Evolutionary conservation across 2,113 vertebrate species (phyloP), one percentile per base, ranked within the genome.

Genomic region (Onychorhynchus coronatus): DNA sequence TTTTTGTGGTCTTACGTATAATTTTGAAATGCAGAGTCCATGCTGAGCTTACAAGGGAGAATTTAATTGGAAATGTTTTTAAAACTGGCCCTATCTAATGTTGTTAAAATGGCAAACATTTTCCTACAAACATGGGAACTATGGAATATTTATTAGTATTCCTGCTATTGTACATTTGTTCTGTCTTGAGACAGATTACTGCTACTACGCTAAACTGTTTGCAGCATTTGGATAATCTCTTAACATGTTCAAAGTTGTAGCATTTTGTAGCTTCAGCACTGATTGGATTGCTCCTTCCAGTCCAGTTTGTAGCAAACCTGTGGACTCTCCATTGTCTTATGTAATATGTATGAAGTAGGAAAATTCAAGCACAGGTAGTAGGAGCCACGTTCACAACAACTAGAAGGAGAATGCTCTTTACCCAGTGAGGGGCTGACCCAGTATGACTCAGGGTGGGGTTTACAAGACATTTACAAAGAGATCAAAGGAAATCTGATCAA

Each of bases 361-460:
- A 13, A 3, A 16, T 31, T 42, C 12, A 31, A 42, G 61, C 31
- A 49, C 44, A 41, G 31, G 50, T 49, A 21, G 50, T 1, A 73
- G 68, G 41, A 47, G 19, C 61, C 44, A 24, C 27, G 5, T 44
- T 47, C 37, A 35, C 27, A 39, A 23, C 24, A 42, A 8, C 7
- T 14, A 73, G 44, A 7, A 86, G n/a, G 35, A 67, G 28, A 23
- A 76, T 15, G 12, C 44, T 83, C 62, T 87, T 84, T 24, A 59
- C 31, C 8, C 22, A 46, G 11, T 0, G 0, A 90, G 55, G 19
- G 33, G 6, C 11, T 47, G 49, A 42, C 49, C 20, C 59, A 13
- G 25, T 4, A 46, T 39, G 28, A 46, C 33, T 89, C 53, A 23
- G 16, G 3, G 5, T 56, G 37, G 31, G 5, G 2, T 70, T 70